Base-by-base conservation (phyloP, 2,797 vertebrate genomes). In the Tragelaphus eurycerus region DNA sequence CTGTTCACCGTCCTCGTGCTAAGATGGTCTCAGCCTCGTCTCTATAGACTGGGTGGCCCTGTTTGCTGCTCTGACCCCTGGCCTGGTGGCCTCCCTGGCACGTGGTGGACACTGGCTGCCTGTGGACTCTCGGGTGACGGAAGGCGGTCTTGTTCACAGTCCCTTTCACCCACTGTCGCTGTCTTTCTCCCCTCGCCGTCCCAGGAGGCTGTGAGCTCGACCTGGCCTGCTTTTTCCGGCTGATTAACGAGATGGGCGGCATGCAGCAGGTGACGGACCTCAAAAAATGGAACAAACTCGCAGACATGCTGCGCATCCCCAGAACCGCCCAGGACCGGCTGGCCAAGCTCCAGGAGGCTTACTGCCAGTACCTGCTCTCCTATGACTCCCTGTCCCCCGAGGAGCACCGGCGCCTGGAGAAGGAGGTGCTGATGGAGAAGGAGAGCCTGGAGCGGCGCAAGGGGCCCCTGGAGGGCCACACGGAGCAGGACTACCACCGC, bases 211-310 rank as follows among this genome's bases (percentile, higher is more conserved):
- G 99, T 19, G 99, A 99, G 99, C 99, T 99, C 96, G 99, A 99
- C 99, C 99, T 99, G 99, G 99, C 99, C 97, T 99, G 99, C 98
- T 99, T 99, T 98, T 99, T 99, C 98, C 99, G 99, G 98, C 99
- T 99, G 98, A 99, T 99, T 98, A 99, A 99, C 3, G 99, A 99
- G 99, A 99, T 99, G 99, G 99, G 99, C 25, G 99, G 99, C 98
- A 99, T 99, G 99, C 99, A 99, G 99, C 99, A 99, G 99, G 99
- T 99, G 99, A 99, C 99, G 99, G 99, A 99, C 99, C 99, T 99
- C 99, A 99, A 99, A 99, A 99, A 99, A 98, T 99, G 99, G 99
- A 99, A 99, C 99, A 99, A 99, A 98, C 99, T 99, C 98, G 99
- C 99, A 52, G 99, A 99, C 98, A 99, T 99, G 96, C 99, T 99